Evolutionary conservation across 2,797 vertebrate genomes (phyloP).

Genomic region (Cryptoprocta ferox): DNA sequence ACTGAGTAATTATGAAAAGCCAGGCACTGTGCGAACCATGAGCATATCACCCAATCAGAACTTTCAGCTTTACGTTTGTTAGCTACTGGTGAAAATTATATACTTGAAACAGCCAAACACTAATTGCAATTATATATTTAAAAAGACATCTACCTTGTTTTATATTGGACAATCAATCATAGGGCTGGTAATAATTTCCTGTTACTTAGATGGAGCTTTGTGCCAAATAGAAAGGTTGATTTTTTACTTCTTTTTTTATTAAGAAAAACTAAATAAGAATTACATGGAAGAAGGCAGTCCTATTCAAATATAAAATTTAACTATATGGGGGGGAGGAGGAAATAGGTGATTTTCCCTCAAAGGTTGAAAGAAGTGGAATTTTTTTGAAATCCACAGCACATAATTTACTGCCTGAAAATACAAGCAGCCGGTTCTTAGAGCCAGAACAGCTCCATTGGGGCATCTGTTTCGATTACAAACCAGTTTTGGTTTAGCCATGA

Average conservation of each 20-base stretch:
- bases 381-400: conserved; percentile 53
- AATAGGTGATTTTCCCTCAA: not conserved
- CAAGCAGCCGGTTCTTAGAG: conserved; percentile 32
- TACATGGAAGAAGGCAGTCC: not conserved
- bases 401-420: conserved; percentile 55
- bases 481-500: conserved; percentile 45
- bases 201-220: conserved; percentile 19
- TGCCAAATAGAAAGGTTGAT: not conserved
- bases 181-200: conserved; percentile 19
- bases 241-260: not conserved
- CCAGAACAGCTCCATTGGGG: conserved; percentile 50
- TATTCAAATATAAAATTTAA: conserved; percentile 45
- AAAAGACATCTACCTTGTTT: conserved; percentile 49
- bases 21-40: not conserved
- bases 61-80: conserved; percentile 40
- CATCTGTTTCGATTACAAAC: conserved; percentile 61
- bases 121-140: conserved; percentile 33
- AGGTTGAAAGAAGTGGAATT: conserved; percentile 27
- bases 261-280: conserved; percentile 56
- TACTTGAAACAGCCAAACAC: not conserved
- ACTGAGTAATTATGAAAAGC: conserved; percentile 55
- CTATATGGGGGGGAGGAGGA: not conserved
- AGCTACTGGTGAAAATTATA: conserved; percentile 27
- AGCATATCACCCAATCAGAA: not conserved
- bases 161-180: conserved; percentile 35